Percentiles rank a stretch among this genome's conserved stretches.
Conservation (phyloP, 1,140 invertebrate genomes). For the Danaus melanippus region DNA sequence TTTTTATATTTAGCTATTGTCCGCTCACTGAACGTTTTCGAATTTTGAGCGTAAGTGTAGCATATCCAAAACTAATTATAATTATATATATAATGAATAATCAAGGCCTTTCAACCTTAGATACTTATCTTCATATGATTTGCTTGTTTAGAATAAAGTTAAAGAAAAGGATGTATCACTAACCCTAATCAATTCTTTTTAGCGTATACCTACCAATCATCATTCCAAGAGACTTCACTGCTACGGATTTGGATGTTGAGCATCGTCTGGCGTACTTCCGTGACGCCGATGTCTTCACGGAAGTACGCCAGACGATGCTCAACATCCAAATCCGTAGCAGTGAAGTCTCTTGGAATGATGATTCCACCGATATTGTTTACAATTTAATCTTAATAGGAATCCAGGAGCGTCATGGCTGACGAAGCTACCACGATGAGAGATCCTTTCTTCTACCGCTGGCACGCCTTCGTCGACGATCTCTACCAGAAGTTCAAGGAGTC, state of each 20-base stretch:
- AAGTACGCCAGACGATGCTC: constrained; percentile 79
- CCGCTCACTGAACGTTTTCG: too few species aligned
- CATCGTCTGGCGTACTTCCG: constrained; percentile 79
- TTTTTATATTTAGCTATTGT: too few species aligned
- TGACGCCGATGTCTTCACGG: constrained; percentile 76
- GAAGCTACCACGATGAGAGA: constrained; percentile 79
- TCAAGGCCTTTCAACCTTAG: too few species aligned
- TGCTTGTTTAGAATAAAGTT: too few species aligned
- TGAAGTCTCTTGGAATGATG: constrained; percentile 73
- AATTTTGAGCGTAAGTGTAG: too few species aligned
- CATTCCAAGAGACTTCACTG: constrained; percentile 78
- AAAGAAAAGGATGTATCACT: too few species aligned
- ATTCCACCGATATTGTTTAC: constrained; percentile 27
- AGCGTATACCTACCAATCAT: constrained; percentile 73
- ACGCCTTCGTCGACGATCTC: constrained; percentile 76
- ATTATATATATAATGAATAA: too few species aligned
- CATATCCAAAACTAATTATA: too few species aligned
- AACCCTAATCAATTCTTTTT: constrained; percentile 9
- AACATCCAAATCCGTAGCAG: constrained; percentile 76
- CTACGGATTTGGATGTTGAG: constrained; percentile 77
- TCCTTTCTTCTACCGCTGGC: constrained; percentile 81
- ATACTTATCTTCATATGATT: too few species aligned
- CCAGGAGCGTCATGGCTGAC: constrained; percentile 77
- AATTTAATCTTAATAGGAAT: constrained; percentile 38
- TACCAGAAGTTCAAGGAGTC: constrained; percentile 77